Evolutionary conservation across 2,113 vertebrate species (phyloP).

Genomic region (Grantiella picta): DNA sequence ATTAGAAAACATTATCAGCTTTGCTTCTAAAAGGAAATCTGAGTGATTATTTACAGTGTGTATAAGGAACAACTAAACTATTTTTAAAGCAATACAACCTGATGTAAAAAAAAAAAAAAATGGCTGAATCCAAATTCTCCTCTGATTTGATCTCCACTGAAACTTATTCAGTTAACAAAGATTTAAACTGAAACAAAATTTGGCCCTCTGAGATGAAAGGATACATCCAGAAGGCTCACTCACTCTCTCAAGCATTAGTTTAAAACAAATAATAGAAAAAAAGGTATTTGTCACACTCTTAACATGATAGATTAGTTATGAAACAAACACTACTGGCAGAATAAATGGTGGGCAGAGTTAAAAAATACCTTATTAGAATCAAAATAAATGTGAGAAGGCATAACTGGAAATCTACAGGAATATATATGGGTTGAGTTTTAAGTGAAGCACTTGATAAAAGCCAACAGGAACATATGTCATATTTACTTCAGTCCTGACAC

Average conservation of each 20-base stretch:
- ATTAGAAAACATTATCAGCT: constrained; percentile 31
- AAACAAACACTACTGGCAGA: not conserved
- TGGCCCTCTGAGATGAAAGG: not conserved
- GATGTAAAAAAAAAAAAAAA: not conserved
- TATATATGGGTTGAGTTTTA: not conserved
- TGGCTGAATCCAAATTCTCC: not conserved
- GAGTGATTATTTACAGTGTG: not conserved
- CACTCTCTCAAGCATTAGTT: not conserved
- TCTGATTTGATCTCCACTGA: not conserved
- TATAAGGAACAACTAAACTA: not conserved
- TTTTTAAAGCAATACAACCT: not conserved
- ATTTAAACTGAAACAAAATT: not conserved
- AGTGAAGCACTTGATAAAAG: not conserved
- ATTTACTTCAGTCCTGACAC: not conserved
- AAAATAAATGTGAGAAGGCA: not conserved
- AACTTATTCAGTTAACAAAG: not conserved
- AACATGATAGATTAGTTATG: not conserved
- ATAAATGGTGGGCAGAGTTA: not conserved
- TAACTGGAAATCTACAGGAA: not conserved
- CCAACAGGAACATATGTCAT: not conserved
- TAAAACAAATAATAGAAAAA: not conserved
- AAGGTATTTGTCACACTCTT: not conserved
- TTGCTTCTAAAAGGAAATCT: not conserved
- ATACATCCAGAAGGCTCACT: not conserved
- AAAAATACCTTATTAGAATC: not conserved